phyloP scores from a whole-genome alignment of 2,113 vertebrate genomes.

The Indri indri region DNA sequence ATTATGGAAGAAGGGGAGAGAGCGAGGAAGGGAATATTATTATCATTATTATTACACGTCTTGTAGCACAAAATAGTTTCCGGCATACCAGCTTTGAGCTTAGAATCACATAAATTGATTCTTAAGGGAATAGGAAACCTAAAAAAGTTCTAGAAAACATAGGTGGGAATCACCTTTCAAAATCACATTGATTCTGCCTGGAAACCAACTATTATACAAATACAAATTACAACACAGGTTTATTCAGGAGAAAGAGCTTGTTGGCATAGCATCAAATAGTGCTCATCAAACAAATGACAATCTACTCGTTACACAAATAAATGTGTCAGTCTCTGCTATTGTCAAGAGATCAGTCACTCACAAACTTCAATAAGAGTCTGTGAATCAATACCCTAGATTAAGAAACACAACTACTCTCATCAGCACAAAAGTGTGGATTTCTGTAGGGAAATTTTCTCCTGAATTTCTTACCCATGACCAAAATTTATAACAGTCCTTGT shows the following conservation, averaged over 20 bases:
- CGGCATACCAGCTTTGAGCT: not conserved
- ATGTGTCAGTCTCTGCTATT: not conserved
- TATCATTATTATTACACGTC: not conserved
- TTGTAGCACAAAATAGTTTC: not conserved
- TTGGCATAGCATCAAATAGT: not conserved
- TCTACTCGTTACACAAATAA: not conserved
- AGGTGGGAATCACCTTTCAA: not conserved
- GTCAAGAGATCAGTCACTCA: not conserved
- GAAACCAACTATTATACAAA: slow-evolving; percentile 39
- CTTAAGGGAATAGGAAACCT: not conserved
- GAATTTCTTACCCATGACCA: not conserved
- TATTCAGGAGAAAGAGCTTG: not conserved
- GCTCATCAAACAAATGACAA: not conserved
- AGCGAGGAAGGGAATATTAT: not conserved
- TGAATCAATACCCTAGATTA: slow-evolving; percentile 1
- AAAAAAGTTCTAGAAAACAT: not conserved
- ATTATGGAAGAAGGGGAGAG: not conserved
- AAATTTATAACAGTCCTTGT: not conserved
- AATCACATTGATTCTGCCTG: not conserved
- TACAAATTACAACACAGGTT: not conserved
- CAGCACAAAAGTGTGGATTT: not conserved
- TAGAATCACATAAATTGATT: not conserved
- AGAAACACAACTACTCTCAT: not conserved
- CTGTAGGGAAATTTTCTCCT: not conserved
- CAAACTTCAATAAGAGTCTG: slow-evolving; percentile 5